A percentile compares a stretch with the other conserved stretches of the same genome.
These are phyloP conservation scores for Stictonetta naevosa DNA, from an alignment of 2,113 vertebrate genomes.

Conservation along the genomic window DNA sequence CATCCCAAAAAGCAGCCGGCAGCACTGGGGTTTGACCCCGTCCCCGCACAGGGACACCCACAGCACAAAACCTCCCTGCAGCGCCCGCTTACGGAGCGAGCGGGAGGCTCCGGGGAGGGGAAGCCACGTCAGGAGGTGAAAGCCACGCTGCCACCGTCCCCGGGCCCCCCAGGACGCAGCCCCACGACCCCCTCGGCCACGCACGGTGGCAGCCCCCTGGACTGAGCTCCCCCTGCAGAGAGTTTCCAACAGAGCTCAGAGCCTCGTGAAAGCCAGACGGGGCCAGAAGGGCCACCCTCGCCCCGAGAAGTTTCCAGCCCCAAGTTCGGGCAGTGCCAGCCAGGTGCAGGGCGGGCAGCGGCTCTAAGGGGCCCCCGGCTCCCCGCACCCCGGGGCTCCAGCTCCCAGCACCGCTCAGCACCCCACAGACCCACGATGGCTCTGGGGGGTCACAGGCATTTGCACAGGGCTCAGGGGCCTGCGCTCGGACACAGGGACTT, in stretches of 20 bases:
- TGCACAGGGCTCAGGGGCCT: not conserved
- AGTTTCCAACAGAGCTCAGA: not conserved
- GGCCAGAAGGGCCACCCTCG: not conserved
- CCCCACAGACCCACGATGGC: too few relatives aligned
- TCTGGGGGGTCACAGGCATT: not conserved
- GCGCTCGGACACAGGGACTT: not conserved
- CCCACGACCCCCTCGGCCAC: not conserved
- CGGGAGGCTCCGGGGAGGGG: not conserved
- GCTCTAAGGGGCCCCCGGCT: too few relatives aligned
- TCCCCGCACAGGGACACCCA: not conserved
- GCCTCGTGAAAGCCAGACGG: not conserved
- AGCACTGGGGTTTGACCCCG: not conserved
- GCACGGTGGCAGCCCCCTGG: not conserved
- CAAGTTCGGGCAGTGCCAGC: not conserved
- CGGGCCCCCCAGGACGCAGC: not conserved
- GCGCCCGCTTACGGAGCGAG: not conserved
- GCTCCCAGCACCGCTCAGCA: too few relatives aligned
- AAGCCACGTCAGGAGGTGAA: slow-evolving; percentile 33
- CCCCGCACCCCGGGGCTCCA: too few relatives aligned
- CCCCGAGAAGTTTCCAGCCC: not conserved
- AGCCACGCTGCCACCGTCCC: not conserved
- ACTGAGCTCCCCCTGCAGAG: too few relatives aligned
- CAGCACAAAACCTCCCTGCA: not conserved
- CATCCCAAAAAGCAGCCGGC: not conserved
- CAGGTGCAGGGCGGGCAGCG: not conserved